These are phyloP conservation scores for Pipistrellus pygmaeus DNA, from an alignment of 2,797 vertebrate genomes.

Conservation along the genomic window DNA sequence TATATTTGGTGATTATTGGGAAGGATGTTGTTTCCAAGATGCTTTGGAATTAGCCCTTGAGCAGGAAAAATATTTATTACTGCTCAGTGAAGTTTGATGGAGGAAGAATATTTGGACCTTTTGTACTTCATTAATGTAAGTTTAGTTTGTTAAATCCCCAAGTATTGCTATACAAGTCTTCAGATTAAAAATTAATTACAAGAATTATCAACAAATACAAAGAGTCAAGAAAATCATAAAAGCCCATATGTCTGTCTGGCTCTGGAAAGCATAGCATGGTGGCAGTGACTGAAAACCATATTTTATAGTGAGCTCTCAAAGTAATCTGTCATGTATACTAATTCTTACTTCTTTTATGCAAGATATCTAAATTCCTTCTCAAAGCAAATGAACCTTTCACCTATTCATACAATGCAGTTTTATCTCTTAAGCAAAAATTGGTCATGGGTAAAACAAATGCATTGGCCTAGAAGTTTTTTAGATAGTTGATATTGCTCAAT, in stretches of 20 bases:
- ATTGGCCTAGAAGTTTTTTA: not conserved
- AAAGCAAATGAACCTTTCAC: not conserved
- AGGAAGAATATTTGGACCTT: constrained; percentile 73
- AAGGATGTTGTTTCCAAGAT: constrained; percentile 41
- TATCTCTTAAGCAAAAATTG: constrained; percentile 22
- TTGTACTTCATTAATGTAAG: constrained; percentile 75
- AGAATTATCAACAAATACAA: constrained; percentile 77
- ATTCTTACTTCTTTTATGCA: not conserved
- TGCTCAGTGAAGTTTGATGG: constrained; percentile 60
- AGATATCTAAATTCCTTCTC: constrained; percentile 7
- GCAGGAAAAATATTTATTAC: constrained; percentile 48
- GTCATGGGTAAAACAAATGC: not conserved
- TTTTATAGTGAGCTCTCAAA: constrained; percentile 37
- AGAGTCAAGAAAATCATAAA: constrained; percentile 80
- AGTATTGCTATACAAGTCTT: constrained; percentile 76
- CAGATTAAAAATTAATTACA: constrained; percentile 81
- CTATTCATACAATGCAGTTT: not conserved
- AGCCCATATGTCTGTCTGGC: constrained; percentile 74
- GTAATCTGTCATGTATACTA: not conserved
- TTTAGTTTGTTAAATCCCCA: constrained; percentile 77
- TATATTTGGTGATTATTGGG: not conserved
- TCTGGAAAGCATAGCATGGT: constrained; percentile 2
- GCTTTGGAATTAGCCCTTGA: not conserved
- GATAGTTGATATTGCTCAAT: not conserved
- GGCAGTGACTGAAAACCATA: not conserved